A percentile compares a stretch with the other conserved stretches of the same genome.
Conservation (phyloP, 1,140 invertebrate species). For the Atta colombica region DNA sequence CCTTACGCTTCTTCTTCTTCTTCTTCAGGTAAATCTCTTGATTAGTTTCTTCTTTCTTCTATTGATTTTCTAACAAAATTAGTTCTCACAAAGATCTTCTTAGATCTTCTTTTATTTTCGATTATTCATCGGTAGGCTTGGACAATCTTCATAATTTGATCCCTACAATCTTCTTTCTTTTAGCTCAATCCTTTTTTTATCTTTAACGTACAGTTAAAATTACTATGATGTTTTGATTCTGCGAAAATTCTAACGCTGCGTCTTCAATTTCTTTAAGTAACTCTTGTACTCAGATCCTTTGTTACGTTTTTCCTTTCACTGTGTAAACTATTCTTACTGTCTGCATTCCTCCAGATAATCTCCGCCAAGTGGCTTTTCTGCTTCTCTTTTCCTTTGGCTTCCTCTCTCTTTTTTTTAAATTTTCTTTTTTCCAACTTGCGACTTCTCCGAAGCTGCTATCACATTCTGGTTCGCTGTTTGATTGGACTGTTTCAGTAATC, state of each 20-base stretch:
- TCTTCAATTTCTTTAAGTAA: background rate
- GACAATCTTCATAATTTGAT: background rate
- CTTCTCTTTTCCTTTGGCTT: background rate
- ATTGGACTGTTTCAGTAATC: background rate
- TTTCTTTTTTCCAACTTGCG: background rate
- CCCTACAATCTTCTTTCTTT: background rate
- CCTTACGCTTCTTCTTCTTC: background rate
- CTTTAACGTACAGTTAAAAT: background rate
- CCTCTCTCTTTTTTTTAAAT: background rate
- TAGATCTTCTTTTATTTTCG: background rate
- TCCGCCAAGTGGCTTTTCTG: background rate
- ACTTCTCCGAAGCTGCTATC: background rate
- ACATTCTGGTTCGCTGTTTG: background rate
- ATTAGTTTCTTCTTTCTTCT: background rate
- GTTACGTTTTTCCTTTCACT: conserved; percentile 10
- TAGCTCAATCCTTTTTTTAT: background rate
- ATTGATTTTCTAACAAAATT: background rate
- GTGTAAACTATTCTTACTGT: background rate
- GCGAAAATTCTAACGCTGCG: background rate
- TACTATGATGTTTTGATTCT: background rate
- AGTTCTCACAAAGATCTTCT: background rate
- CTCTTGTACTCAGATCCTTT: background rate
- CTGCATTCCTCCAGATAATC: background rate
- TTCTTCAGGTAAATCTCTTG: background rate
- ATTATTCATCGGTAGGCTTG: background rate